A percentile compares a stretch with the other conserved stretches of the same genome.
Evolutionary conservation across 1,140 invertebrate genomes (phyloP).

Genomic region (Macrocentrus cingulum): DNA sequence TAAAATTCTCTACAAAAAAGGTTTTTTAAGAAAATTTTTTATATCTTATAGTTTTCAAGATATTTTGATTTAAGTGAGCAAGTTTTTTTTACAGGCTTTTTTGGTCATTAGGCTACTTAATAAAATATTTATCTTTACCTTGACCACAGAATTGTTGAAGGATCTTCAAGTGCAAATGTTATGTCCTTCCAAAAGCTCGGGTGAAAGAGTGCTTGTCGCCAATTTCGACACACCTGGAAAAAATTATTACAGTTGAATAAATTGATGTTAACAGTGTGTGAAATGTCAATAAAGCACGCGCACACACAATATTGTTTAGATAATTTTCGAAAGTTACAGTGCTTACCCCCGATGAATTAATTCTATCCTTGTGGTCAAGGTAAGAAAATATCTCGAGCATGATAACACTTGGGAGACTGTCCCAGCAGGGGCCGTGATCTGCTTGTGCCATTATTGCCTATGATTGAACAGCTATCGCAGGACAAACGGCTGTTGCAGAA

Average conservation of each 20-base stretch:
- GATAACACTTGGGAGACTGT: constrained; percentile 64
- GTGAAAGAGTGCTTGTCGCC: constrained; percentile 66
- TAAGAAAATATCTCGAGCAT: constrained; percentile 67
- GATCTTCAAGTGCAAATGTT: constrained; percentile 49
- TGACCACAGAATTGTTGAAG: constrained; percentile 50
- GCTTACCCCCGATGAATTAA: constrained; percentile 62
- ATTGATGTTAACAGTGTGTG: constrained; percentile 20
- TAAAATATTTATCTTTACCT: constrained; percentile 35
- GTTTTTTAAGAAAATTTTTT: no score
- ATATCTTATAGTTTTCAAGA: no score
- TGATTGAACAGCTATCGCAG: background rate
- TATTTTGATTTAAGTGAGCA: no score
- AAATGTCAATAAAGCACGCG: background rate
- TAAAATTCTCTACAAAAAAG: no score
- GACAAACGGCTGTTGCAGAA: background rate
- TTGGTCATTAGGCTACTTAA: no score
- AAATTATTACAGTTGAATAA: no score
- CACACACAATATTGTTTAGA: background rate
- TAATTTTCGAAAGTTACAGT: no score
- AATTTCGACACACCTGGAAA: constrained; percentile 61
- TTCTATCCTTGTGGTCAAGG: constrained; percentile 60
- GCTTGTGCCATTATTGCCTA: constrained; percentile 40
- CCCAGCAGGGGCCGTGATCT: constrained; percentile 54
- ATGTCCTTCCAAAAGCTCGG: constrained; percentile 64
- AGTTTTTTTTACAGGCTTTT: no score